phyloP scores from a whole-genome alignment of 1,140 invertebrate species.

The Leptinotarsa texana region DNA sequence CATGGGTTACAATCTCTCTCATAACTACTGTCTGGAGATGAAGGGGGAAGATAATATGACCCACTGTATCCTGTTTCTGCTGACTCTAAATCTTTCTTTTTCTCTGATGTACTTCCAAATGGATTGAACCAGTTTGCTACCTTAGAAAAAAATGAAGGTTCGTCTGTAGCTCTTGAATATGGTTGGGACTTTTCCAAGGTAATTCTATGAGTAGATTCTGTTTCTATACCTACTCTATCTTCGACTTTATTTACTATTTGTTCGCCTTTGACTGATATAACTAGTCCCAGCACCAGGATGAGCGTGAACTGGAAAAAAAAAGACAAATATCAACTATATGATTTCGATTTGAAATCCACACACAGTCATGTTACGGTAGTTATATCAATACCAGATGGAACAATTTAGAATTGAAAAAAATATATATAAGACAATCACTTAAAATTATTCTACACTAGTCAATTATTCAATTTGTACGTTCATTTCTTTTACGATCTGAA shows the following conservation, averaged over 20 bases:
- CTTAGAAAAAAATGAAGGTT: slow-evolving; percentile 19
- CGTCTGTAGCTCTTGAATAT: neutral
- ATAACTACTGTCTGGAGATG: neutral
- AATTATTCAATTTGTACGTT: no score
- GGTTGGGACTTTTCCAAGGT: slow-evolving; percentile 15
- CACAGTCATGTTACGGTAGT: no score
- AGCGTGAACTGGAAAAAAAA: neutral
- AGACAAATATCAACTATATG: neutral
- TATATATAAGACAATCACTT: no score
- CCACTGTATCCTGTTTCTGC: slow-evolving; percentile 11
- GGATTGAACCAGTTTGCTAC: slow-evolving; percentile 15
- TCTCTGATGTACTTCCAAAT: neutral
- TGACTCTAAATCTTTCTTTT: slow-evolving; percentile 16
- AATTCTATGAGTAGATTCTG: slow-evolving; percentile 1
- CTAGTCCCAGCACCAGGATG: neutral
- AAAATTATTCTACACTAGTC: no score
- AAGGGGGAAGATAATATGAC: slow-evolving; percentile 14
- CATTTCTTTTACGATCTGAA: no score
- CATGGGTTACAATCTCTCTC: slow-evolving; percentile 70
- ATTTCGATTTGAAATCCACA: no score
- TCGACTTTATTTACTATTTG: neutral
- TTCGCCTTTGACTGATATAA: neutral
- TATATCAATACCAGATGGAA: no score
- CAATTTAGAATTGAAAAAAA: no score
- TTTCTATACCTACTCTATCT: slow-evolving; percentile 4